Evolutionary conservation across 2,113 vertebrate genomes (phyloP), one percentile per base, ranked within the genome.

Genomic region (Phrynosoma platyrhinos): DNA sequence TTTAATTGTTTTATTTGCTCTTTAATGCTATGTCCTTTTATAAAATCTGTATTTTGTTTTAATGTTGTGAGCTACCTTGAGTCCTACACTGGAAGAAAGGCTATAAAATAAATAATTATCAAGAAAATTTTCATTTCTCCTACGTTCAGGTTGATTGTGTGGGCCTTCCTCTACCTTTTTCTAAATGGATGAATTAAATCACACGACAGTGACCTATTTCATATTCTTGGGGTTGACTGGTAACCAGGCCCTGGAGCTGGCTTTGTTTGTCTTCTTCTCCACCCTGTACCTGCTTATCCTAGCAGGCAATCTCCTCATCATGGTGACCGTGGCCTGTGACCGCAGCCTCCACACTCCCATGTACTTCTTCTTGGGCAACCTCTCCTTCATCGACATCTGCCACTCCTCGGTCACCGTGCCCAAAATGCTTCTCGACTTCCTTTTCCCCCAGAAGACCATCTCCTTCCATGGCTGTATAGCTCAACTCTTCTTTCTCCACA

Each of bases 311-410:
- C 5, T 64, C 20, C 84, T 91, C 58, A 90, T 93, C 10, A 58
- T 93, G 0, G 36, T 83, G 36, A 88, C 72, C 0, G 84, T 93
- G 0, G 0, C 76, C 36, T 69, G 16, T 0, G 77, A 93, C 40
- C 7, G 40, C 5, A 25, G 25, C 18, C 84, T 93, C 6, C 81
- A 72, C 76, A 88, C 83, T 0, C 93, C 93, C n/a, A 93, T 93
- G 93, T 93, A 93, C 27, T 92, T 93, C 47, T 92, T 93, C 74
- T 88, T 93, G 69, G 85, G 86, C 69, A 92, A 91, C 79, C 84
- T 93, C 85, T 92, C 93, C 25, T 86, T 93, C 42, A 69, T 92
- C 0, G 93, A 93, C 5, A 42, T 90, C 69, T 87, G 89, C 76
- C 89, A 90, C 40, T 87, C 89, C 55, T 80, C 89, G 0, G 89